These are phyloP conservation scores for Mesoclemmys tuberculata DNA, from an alignment of 2,113 vertebrate species.

Conservation along the genomic window DNA sequence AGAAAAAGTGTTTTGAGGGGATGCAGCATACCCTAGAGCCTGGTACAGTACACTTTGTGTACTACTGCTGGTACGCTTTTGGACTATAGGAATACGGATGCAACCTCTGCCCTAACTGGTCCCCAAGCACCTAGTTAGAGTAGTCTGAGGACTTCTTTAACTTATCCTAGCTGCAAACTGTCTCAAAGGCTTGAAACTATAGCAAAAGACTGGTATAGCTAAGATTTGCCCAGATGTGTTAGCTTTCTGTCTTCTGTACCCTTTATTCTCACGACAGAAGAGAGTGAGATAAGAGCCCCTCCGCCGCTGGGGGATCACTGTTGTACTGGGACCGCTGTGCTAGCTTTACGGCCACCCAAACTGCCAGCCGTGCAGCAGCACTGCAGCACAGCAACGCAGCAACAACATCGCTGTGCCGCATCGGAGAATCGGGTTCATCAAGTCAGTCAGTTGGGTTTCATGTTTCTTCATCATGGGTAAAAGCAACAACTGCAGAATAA, in stretches of 20 bases:
- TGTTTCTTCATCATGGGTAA: not conserved
- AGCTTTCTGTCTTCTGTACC: not conserved
- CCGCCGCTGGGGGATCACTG: fast-evolving
- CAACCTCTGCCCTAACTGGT: not conserved
- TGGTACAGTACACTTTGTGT: too few relatives aligned
- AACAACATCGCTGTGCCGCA: not conserved
- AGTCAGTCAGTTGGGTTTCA: not conserved
- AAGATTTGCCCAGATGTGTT: not conserved
- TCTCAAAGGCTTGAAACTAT: not conserved
- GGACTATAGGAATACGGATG: not conserved
- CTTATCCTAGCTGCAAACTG: not conserved
- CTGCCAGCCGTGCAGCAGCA: not conserved
- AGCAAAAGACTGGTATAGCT: not conserved
- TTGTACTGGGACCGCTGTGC: not conserved
- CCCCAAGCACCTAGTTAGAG: fast-evolving
- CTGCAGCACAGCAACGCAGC: not conserved
- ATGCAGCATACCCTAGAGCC: not conserved
- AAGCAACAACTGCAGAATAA: not conserved
- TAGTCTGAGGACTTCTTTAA: not conserved
- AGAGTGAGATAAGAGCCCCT: not conserved
- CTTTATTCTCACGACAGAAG: not conserved
- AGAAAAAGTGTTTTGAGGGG: not conserved
- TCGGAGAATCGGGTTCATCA: not conserved
- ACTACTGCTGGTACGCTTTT: too few relatives aligned
- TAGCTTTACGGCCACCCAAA: not conserved